phyloP scores from a whole-genome alignment of 1,140 invertebrate species.

The Sitobion miscanthi region DNA sequence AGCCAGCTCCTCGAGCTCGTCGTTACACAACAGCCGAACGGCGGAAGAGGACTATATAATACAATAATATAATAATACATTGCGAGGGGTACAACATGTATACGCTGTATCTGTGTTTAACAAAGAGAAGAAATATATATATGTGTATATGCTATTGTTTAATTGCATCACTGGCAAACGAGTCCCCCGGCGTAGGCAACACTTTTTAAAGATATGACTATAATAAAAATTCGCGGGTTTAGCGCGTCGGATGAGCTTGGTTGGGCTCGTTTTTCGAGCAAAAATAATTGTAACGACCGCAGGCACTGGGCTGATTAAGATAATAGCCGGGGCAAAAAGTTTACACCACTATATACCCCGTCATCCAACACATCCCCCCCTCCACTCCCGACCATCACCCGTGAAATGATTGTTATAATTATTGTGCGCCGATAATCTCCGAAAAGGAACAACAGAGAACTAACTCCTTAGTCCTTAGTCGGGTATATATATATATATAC shows the following conservation, averaged over 20 bases:
- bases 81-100: not conserved
- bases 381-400: not conserved
- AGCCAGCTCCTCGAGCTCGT: slow-evolving; percentile 7
- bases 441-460: slow-evolving; percentile 13
- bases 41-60: not conserved
- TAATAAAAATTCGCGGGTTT: slow-evolving; percentile 56
- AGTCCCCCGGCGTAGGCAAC: slow-evolving; percentile 50
- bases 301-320: slow-evolving; percentile 54
- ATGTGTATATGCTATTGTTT: slow-evolving; percentile 44
- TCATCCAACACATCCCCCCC: not conserved
- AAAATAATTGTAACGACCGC: slow-evolving; percentile 57
- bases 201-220: slow-evolving; percentile 50
- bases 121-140: slow-evolving; percentile 35
- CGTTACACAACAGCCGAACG: slow-evolving; percentile 5
- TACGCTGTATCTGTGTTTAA: slow-evolving; percentile 37
- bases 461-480: slow-evolving; percentile 21
- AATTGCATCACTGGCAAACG: slow-evolving; percentile 52
- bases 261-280: slow-evolving; percentile 51
- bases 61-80: slow-evolving; percentile 11
- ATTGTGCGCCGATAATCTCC: slow-evolving; percentile 55
- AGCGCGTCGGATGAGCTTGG: slow-evolving; percentile 52
- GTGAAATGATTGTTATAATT: slow-evolving; percentile 49
- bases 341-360: slow-evolving; percentile 31
- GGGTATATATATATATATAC: not conserved
- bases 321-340: slow-evolving; percentile 55